Evolutionary conservation across 2,888 invertebrate genomes (phyloP), one percentile per base, ranked within the genome.

Genomic region (Apamea monoglypha): DNA sequence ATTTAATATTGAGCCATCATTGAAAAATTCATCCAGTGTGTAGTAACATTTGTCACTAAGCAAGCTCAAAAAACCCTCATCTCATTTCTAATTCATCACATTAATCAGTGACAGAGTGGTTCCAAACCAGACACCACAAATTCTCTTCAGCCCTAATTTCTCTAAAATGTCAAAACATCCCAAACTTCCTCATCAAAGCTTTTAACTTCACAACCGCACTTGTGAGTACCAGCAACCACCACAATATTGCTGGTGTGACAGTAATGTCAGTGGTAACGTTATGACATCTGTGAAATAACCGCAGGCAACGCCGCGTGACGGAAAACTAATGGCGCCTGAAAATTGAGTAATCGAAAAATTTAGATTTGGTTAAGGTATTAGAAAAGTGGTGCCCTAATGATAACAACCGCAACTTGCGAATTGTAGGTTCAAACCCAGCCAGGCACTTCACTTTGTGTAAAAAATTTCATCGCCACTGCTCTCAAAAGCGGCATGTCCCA

Each of bases 221-320:
- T n/a, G 29, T 50, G 59, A 53, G 61, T 59, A 63, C 50, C 50
- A 76, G 18, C 47, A 36, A 69, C 21, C 76, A 80, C 80, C 81
- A 81, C 83, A 89, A 71, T 63, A 83, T 83, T 85, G 77, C 83
- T 79, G 79, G 32, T 85, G 80, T 78, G 74, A 84, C 78, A 75
- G 59, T 74, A 66, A 74, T 56, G 53, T 71, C 82, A 88, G 78
- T 61, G 73, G 68, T 74, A 64, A 61, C n/a, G 36, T 89, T 83
- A 88, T 84, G 76, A 82, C 81, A 82, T 81, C 81, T 69, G 66
- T 80, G 68, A 79, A 85, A 78, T 63, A 80, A 89, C 85, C 85
- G 74, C 88, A 88, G 66, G 18, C 76, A 7, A 53, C 6, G 36
- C 71, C 44, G 44, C 74, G 50, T 40, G 75, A 61, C 40, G 67